Evolutionary conservation across 2,113 vertebrate genomes (phyloP).

Genomic region (Excalfactoria chinensis): DNA sequence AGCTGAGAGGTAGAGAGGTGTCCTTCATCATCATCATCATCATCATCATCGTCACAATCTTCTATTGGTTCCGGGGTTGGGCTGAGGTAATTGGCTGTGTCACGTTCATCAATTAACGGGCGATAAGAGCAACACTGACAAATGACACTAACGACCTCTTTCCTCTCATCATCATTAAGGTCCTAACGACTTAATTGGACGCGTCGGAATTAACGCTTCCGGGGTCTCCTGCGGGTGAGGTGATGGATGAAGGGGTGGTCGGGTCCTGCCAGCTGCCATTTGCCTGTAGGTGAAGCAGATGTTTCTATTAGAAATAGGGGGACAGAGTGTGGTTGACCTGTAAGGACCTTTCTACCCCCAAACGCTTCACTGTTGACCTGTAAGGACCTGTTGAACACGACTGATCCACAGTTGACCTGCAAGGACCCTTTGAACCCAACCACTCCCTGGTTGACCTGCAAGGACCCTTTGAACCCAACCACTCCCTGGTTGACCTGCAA

Average conservation of each 20-base stretch:
- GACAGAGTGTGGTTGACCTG: too few species aligned
- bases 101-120: constrained; percentile 14
- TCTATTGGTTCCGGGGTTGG: constrained; percentile 62
- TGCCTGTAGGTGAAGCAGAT: constrained; percentile 82
- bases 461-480: too few species aligned
- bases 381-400: too few species aligned
- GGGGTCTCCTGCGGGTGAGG: constrained; percentile 81
- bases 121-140: constrained; percentile 27
- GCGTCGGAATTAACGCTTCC: constrained; percentile 86
- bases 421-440: too few species aligned
- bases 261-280: constrained; percentile 88
- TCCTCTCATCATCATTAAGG: constrained; percentile 57
- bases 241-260: constrained; percentile 81
- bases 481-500: too few species aligned
- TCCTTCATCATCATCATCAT: constrained; percentile 21
- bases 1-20: constrained; percentile 75
- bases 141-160: constrained; percentile 56
- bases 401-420: too few species aligned
- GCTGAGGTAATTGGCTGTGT: constrained; percentile 68
- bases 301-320: too few species aligned
- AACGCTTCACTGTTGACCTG: too few species aligned
- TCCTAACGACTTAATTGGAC: constrained; percentile 79
- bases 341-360: too few species aligned
- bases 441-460: too few species aligned
- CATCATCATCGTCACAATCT: constrained; percentile 59